Evolutionary conservation across 2,113 vertebrate species (phyloP).

Genomic region (Hydrolagus affinis): DNA sequence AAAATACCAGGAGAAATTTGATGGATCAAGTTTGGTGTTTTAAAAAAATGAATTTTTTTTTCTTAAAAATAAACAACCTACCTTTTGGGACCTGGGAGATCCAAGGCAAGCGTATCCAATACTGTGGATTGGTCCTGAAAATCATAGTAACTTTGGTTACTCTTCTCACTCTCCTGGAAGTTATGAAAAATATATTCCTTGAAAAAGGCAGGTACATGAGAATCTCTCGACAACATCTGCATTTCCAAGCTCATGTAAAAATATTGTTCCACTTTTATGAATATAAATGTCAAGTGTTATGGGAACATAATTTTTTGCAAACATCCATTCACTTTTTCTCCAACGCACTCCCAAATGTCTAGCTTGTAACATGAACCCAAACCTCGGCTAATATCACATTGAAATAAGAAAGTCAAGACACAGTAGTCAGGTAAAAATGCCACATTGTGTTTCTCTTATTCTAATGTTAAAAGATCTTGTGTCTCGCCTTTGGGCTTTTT

Average conservation of each 20-base stretch:
- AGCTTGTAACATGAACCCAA: too few relatives aligned
- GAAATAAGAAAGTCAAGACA: too few relatives aligned
- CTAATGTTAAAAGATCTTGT: not conserved
- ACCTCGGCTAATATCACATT: too few relatives aligned
- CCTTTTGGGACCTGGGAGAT: slow-evolving; percentile 73
- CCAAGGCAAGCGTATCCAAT: slow-evolving; percentile 64
- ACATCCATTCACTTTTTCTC: too few relatives aligned
- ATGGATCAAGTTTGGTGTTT: not conserved
- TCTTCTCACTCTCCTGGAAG: slow-evolving; percentile 27
- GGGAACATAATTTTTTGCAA: too few relatives aligned
- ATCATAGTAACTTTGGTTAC: slow-evolving; percentile 28
- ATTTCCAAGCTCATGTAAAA: not conserved
- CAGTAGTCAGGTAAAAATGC: too few relatives aligned
- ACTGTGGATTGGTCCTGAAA: slow-evolving; percentile 44
- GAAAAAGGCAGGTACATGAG: not conserved
- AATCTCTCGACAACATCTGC: not conserved
- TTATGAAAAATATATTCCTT: slow-evolving; percentile 7
- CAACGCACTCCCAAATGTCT: too few relatives aligned
- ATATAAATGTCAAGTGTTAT: too few relatives aligned
- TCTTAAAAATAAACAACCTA: slow-evolving; percentile 45
- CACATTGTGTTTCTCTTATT: too few relatives aligned
- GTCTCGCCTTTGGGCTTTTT: not conserved
- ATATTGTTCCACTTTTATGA: not conserved
- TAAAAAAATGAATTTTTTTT: not conserved
- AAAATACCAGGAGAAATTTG: not conserved